A percentile compares a stretch with the other conserved stretches of the same genome.
phyloP scores from a whole-genome alignment of 2,797 vertebrate species.

The Periparus ater region DNA sequence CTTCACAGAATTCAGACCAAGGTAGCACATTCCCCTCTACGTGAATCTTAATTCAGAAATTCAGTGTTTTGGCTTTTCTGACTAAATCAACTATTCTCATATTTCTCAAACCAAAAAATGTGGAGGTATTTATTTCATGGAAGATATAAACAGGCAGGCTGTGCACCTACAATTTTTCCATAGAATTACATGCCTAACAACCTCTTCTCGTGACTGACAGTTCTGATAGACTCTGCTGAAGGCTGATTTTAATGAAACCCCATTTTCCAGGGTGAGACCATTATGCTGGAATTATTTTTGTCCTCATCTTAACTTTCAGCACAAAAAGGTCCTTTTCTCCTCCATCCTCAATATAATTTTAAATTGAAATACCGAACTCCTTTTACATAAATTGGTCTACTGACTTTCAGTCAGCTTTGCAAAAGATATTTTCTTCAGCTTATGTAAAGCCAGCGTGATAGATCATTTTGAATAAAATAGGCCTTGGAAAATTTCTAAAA shows the following conservation, averaged over 20 bases:
- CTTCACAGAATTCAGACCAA: not conserved
- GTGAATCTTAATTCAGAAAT: not conserved
- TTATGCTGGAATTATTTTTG: constrained; percentile 19
- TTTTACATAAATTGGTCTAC: constrained; percentile 27
- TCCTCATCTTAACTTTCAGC: constrained; percentile 30
- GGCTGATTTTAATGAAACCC: constrained; percentile 34
- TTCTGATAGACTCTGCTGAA: constrained; percentile 20
- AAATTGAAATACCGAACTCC: constrained; percentile 19
- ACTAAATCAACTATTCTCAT: not conserved
- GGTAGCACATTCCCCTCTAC: not conserved
- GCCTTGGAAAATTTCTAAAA: constrained; percentile 10
- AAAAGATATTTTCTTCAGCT: constrained; percentile 41
- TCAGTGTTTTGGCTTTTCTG: not conserved
- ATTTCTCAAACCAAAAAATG: not conserved
- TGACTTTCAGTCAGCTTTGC: constrained; percentile 21
- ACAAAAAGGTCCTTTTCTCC: constrained; percentile 25
- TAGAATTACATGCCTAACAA: not conserved
- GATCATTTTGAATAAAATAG: constrained; percentile 39
- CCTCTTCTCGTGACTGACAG: constrained; percentile 38
- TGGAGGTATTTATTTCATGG: not conserved
- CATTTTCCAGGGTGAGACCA: constrained; percentile 9
- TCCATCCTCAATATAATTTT: constrained; percentile 12
- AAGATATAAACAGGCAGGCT: not conserved
- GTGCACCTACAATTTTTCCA: not conserved
- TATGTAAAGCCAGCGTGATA: constrained; percentile 8